Conservation (phyloP, 1,140 invertebrate genomes). For the Coboldia fuscipes region DNA sequence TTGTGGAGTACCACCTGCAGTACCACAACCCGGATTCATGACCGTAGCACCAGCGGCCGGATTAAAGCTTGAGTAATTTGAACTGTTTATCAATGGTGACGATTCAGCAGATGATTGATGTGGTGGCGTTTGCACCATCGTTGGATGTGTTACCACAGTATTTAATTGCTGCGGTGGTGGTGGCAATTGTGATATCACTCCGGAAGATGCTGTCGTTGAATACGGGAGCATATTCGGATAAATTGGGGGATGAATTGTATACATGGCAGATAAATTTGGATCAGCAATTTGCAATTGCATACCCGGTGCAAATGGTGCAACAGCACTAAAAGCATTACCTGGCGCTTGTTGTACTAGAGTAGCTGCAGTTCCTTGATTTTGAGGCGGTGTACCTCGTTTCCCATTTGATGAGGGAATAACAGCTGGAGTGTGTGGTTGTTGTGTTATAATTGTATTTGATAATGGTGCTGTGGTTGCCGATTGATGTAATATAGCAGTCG, state of each 20-base stretch:
- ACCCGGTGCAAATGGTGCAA: conserved; percentile 11
- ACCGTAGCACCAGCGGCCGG: background rate
- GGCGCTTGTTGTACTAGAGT: background rate
- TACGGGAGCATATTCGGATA: conserved; percentile 20
- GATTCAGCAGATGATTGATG: conserved; percentile 5
- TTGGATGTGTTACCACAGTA: conserved; percentile 4
- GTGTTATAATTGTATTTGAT: background rate
- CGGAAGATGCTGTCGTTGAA: conserved; percentile 6
- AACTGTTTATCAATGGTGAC: conserved; percentile 2
- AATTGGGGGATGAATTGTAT: conserved; percentile 17
- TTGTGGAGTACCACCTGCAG: conserved; percentile 9
- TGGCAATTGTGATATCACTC: background rate
- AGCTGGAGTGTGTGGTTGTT: background rate
- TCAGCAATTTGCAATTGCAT: conserved; percentile 16
- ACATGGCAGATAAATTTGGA: conserved; percentile 12
- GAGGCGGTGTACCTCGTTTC: conserved; percentile 5
- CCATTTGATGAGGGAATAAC: background rate
- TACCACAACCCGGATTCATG: background rate
- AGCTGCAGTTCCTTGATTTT: conserved; percentile 4
- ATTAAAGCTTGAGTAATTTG: conserved; percentile 1
- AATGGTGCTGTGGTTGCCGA: background rate
- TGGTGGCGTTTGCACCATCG: conserved; percentile 4
- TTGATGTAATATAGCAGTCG: no score
- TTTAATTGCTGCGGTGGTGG: conserved; percentile 7
- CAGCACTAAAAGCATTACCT: background rate